A percentile compares a stretch with the other conserved stretches of the same genome.
Conservation (phyloP, 2,797 vertebrate genomes). For the Iguana delicatissima region DNA sequence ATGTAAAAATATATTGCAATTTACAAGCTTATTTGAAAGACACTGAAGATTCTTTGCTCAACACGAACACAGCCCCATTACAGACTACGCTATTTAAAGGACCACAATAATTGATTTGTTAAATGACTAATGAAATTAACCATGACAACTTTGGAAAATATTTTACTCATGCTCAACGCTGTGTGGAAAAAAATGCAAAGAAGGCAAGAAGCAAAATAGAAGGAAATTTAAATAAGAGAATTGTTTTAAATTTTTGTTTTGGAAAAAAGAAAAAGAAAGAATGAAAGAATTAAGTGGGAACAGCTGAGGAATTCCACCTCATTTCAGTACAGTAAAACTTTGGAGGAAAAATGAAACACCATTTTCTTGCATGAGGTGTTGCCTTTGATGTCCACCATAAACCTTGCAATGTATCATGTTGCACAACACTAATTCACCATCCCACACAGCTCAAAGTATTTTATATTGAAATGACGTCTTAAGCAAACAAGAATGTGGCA, state of each 20-base stretch:
- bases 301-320: constrained; percentile 57
- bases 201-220: constrained; percentile 49
- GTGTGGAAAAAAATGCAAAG: not conserved
- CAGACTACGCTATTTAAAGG: constrained; percentile 19
- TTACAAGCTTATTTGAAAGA: not conserved
- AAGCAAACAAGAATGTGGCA: not conserved
- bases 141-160: not conserved
- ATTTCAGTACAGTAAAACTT: constrained; percentile 58
- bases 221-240: constrained; percentile 38
- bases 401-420: not conserved
- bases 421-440: not conserved
- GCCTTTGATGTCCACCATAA: not conserved
- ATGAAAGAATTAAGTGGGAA: not conserved
- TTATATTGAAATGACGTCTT: constrained; percentile 27
- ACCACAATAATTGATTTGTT: not conserved
- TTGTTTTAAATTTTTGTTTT: constrained; percentile 38
- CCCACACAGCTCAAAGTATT: not conserved
- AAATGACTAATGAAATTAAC: constrained; percentile 25
- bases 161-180: constrained; percentile 46
- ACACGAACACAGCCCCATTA: not conserved
- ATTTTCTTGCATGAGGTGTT: constrained; percentile 22
- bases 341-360: not conserved
- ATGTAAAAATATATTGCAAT: constrained; percentile 6
- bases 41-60: constrained; percentile 15
- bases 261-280: not conserved